Percentiles rank a stretch among this genome's conserved stretches.
Conservation (phyloP, 1,140 invertebrate species). For the Drosophila sechellia region DNA sequence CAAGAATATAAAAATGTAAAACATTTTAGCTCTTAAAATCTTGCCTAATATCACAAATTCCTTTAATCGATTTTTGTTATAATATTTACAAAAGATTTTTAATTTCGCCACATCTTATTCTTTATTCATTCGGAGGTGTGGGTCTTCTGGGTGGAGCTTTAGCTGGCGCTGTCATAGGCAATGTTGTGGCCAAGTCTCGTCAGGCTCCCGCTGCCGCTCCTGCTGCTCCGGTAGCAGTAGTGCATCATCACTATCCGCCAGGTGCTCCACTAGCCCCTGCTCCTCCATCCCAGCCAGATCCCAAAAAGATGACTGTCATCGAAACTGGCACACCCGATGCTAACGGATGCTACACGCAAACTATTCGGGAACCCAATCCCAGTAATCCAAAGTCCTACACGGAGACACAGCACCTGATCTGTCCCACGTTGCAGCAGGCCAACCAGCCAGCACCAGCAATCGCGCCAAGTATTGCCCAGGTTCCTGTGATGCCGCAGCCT, state of each 20-base stretch:
- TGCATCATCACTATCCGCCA: constrained; percentile 20
- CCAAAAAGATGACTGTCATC: constrained; percentile 39
- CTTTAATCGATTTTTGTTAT: too few species aligned
- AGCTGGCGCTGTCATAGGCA: constrained; percentile 47
- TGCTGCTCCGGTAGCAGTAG: constrained; percentile 34
- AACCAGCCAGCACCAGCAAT: constrained; percentile 24
- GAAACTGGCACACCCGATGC: constrained; percentile 50
- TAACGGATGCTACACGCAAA: constrained; percentile 67
- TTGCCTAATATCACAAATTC: too few species aligned
- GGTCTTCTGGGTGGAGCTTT: constrained; percentile 58
- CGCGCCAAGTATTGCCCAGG: constrained; percentile 3
- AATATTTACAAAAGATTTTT: too few species aligned
- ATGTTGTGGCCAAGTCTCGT: constrained; percentile 24
- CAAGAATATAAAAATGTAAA: too few species aligned
- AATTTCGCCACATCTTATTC: too few species aligned
- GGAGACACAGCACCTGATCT: constrained; percentile 59
- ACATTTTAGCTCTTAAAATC: too few species aligned
- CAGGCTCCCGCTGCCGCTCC: constrained; percentile 20
- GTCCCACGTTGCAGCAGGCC: constrained; percentile 40
- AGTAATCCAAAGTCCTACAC: constrained; percentile 49
- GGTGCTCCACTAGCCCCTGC: neutral
- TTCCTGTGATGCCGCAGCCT: constrained; percentile 53
- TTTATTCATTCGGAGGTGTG: constrained; percentile 22
- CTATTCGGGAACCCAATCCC: constrained; percentile 47
- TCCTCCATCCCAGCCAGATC: constrained; percentile 10